Evolutionary conservation across 2,797 vertebrate species (phyloP).

Genomic region (Strix occidentalis): DNA sequence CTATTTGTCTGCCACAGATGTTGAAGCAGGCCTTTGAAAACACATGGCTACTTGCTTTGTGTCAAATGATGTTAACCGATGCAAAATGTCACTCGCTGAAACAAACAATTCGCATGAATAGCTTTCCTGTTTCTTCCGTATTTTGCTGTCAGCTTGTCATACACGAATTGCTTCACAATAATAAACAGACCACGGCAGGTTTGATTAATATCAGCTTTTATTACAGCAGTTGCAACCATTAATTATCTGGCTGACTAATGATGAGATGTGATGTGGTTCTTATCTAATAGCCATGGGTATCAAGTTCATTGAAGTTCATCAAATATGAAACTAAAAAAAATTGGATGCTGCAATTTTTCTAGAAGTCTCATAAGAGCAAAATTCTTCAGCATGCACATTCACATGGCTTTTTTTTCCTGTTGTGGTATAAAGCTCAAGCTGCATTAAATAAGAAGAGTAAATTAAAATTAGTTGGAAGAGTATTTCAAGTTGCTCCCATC

Average conservation of each 20-base stretch:
- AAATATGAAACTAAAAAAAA: constrained; percentile 34
- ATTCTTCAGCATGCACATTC: background rate
- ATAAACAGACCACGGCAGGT: constrained; percentile 48
- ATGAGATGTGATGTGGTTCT: constrained; percentile 43
- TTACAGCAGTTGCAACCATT: constrained; percentile 62
- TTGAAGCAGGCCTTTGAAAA: background rate
- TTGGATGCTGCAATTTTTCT: background rate
- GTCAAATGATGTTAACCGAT: background rate
- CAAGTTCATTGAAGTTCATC: constrained; percentile 70
- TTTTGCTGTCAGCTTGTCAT: constrained; percentile 49
- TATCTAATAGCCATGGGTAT: constrained; percentile 49
- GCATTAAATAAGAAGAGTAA: constrained; percentile 8
- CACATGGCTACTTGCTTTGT: constrained; percentile 23
- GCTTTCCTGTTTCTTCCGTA: constrained; percentile 12
- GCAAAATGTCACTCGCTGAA: background rate
- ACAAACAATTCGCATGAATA: background rate
- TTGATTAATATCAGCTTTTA: constrained; percentile 65
- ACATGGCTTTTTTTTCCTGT: background rate
- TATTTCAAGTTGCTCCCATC: constrained; percentile 31
- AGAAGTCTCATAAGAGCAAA: background rate
- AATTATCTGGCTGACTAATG: constrained; percentile 67
- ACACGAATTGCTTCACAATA: constrained; percentile 9
- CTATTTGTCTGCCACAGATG: constrained; percentile 38
- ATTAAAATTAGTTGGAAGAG: constrained; percentile 43
- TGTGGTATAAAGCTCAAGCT: background rate